Conservation (phyloP, 2,888 invertebrate genomes). For the Ferrisia virgata region DNA sequence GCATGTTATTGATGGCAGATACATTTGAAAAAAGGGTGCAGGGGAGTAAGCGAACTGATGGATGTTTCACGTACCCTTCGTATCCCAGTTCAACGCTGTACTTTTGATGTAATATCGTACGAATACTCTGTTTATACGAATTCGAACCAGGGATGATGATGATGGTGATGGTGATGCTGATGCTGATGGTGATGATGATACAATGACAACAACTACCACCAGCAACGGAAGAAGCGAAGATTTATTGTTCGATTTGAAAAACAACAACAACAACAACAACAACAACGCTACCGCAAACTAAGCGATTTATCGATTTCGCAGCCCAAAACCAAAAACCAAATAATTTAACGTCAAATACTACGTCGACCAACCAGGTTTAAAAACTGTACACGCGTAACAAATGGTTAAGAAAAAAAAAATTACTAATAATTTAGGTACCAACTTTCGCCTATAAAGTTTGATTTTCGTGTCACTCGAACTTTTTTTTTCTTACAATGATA, state of each 20-base stretch:
- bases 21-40: too few species aligned
- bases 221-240: too few species aligned
- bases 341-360: background rate
- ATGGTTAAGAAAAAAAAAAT: background rate
- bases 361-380: background rate
- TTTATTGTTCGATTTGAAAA: slow-evolving; percentile 21
- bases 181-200: too few species aligned
- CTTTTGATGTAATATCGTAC: too few species aligned
- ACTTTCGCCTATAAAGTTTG: background rate
- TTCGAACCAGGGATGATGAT: too few species aligned
- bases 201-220: too few species aligned
- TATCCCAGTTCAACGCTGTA: too few species aligned
- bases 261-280: too few species aligned
- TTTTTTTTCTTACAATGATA: background rate
- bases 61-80: background rate
- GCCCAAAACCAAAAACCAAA: background rate
- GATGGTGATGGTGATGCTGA: too few species aligned
- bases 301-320: background rate
- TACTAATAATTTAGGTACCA: background rate
- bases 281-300: background rate
- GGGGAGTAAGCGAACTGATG: too few species aligned
- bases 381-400: background rate
- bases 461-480: background rate
- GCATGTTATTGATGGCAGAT: too few species aligned
- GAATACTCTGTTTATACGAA: too few species aligned